A percentile compares a stretch with the other conserved stretches of the same genome.
These are phyloP conservation scores for Gymnodraco acuticeps DNA, from an alignment of 2,797 vertebrate genomes.

Conservation along the genomic window DNA sequence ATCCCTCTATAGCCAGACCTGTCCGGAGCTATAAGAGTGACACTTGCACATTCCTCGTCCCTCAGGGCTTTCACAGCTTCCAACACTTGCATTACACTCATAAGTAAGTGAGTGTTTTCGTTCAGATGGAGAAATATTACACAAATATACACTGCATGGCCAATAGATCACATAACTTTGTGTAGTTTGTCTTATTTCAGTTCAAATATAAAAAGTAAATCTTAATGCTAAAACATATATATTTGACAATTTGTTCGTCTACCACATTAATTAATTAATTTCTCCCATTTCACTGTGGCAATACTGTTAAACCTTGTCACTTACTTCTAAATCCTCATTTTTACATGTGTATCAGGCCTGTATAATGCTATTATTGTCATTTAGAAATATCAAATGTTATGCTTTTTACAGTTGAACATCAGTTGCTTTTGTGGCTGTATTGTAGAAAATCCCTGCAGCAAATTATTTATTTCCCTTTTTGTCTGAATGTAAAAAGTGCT, in stretches of 20 bases:
- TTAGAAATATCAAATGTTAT: no score
- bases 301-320: no score
- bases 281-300: no score
- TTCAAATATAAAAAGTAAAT: background rate
- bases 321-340: no score
- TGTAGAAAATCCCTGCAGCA: background rate
- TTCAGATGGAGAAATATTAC: conserved; percentile 20
- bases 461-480: background rate
- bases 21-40: conserved; percentile 63
- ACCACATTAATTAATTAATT: no score
- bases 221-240: background rate
- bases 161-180: background rate
- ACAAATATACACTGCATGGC: background rate
- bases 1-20: conserved; percentile 56
- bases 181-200: background rate
- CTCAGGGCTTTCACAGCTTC: conserved; percentile 41
- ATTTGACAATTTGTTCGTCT: no score
- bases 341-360: no score
- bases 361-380: no score
- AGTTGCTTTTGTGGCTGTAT: background rate
- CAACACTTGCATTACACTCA: conserved; percentile 18
- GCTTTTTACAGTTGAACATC: background rate
- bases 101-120: conserved; percentile 15
- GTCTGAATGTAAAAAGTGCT: background rate
- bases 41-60: conserved; percentile 32